phyloP scores from a whole-genome alignment of 2,888 invertebrate species.

The Protophormia terraenovae region DNA sequence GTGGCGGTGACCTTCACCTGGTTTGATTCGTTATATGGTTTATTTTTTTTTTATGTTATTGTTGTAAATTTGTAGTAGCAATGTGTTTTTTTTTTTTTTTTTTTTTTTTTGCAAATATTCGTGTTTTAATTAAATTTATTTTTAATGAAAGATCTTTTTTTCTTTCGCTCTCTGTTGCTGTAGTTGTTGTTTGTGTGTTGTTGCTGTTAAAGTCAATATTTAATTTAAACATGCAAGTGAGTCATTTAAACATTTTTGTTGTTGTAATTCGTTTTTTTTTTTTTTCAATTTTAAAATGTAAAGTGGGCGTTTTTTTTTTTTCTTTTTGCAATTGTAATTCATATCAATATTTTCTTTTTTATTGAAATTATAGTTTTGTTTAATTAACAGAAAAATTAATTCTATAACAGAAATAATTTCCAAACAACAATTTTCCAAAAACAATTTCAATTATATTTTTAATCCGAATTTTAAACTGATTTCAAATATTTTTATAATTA shows the following conservation, averaged over 20 bases:
- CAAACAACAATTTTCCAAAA: too few species aligned
- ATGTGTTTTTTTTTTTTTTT: neutral
- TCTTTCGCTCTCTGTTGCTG: neutral
- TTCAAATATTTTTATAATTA: too few species aligned
- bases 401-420: neutral
- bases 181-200: constrained; percentile 49
- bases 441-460: too few species aligned
- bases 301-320: neutral
- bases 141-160: constrained; percentile 59
- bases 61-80: constrained; percentile 12
- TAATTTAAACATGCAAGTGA: constrained; percentile 63
- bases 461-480: too few species aligned
- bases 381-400: neutral
- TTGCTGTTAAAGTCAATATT: constrained; percentile 63
- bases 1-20: constrained; percentile 57
- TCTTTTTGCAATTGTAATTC: neutral
- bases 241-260: constrained; percentile 50
- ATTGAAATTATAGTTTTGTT: neutral
- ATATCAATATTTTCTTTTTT: constrained; percentile 10
- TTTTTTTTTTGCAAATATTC: constrained; percentile 48
- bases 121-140: constrained; percentile 67
- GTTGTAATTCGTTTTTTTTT: neutral
- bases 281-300: constrained; percentile 14
- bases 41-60: constrained; percentile 13
- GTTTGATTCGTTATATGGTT: constrained; percentile 21